These are phyloP conservation scores for Hyperoplus immaculatus DNA, from an alignment of 2,797 vertebrate species.

Conservation along the genomic window DNA sequence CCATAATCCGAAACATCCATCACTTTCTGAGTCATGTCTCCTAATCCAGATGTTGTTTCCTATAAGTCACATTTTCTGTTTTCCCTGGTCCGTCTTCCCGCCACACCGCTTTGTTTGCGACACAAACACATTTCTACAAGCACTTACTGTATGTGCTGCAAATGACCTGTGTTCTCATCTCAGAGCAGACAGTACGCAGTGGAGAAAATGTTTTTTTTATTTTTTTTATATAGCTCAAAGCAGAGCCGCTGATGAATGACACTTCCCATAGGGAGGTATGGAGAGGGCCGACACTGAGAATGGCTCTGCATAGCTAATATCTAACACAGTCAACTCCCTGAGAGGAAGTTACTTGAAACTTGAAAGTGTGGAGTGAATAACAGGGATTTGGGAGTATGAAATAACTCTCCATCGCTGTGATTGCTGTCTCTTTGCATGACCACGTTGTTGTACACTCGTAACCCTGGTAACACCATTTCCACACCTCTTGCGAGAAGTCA, in stretches of 20 bases:
- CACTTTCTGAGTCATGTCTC: conserved; percentile 61
- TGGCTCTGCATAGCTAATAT: conserved; percentile 47
- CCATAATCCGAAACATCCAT: conserved; percentile 65
- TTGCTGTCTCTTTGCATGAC: conserved; percentile 20
- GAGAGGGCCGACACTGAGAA: conserved; percentile 14
- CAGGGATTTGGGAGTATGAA: background rate
- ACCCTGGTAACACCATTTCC: conserved; percentile 42
- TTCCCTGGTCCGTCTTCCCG: conserved; percentile 34
- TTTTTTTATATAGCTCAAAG: no score
- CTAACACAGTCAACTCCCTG: conserved; percentile 32
- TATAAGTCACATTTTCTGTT: conserved; percentile 54
- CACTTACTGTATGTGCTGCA: conserved; percentile 34
- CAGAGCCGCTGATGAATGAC: conserved; percentile 50
- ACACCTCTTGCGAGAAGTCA: conserved; percentile 21
- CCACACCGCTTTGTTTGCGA: conserved; percentile 39
- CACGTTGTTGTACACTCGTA: conserved; percentile 47
- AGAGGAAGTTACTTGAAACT: conserved; percentile 45
- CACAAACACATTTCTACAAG: conserved; percentile 40
- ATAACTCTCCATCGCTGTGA: background rate
- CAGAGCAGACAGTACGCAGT: conserved; percentile 22
- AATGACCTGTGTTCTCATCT: conserved; percentile 53
- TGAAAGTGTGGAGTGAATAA: conserved; percentile 28
- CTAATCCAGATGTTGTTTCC: conserved; percentile 67
- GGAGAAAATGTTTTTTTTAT: conserved; percentile 19
- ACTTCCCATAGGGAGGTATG: conserved; percentile 43